Percentiles rank a stretch among this genome's conserved stretches.
These are phyloP conservation scores for Marmota flaviventris DNA, from an alignment of 2,113 vertebrate genomes.

Conservation along the genomic window DNA sequence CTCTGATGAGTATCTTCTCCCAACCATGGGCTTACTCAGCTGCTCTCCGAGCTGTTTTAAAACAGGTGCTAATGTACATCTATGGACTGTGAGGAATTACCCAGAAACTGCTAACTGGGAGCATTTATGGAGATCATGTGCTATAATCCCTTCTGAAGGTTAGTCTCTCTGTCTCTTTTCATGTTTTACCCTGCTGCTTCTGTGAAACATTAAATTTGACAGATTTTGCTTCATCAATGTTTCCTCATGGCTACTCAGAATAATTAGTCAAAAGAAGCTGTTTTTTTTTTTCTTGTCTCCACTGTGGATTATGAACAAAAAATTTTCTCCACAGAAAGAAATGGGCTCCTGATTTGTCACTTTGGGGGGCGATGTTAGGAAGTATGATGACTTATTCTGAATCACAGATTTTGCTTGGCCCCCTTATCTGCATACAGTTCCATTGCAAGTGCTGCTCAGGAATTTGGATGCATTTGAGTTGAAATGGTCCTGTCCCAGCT, in stretches of 20 bases:
- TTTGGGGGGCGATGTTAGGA: not conserved
- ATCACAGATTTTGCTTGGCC: not conserved
- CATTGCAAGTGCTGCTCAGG: not conserved
- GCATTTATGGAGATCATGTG: not conserved
- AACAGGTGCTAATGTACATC: constrained; percentile 53
- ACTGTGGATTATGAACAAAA: not conserved
- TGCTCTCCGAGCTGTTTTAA: constrained; percentile 23
- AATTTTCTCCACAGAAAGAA: not conserved
- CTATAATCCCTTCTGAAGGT: not conserved
- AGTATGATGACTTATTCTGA: not conserved
- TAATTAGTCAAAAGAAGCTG: constrained; percentile 15
- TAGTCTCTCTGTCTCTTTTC: not conserved
- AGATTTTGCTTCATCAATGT: not conserved
- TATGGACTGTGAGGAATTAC: not conserved
- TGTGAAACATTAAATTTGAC: not conserved
- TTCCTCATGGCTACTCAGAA: constrained; percentile 28
- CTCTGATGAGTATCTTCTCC: not conserved
- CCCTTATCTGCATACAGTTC: not conserved
- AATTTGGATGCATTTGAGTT: fast-evolving
- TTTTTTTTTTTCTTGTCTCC: not conserved
- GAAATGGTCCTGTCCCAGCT: not conserved
- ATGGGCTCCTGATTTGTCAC: not conserved
- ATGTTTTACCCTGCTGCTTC: not conserved
- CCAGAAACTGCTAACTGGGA: not conserved
- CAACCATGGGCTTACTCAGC: not conserved